These are phyloP conservation scores for Aethes cnicana DNA, from an alignment of 2,888 invertebrate species.

Conservation along the genomic window DNA sequence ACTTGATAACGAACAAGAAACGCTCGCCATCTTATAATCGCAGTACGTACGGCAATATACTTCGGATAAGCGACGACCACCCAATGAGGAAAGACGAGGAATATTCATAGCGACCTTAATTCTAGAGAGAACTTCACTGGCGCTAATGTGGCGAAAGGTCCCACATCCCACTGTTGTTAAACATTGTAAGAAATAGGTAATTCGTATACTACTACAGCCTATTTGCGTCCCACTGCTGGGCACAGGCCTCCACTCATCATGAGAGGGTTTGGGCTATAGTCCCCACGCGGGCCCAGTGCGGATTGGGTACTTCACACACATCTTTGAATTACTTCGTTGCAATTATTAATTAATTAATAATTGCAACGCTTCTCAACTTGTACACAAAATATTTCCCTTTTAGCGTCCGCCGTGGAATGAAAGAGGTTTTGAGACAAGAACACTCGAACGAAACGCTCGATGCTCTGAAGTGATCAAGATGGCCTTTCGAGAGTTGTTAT, in stretches of 20 bases:
- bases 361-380: neutral
- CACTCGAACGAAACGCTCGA: constrained; percentile 36
- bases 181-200: too few relatives aligned
- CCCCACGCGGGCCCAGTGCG: too few relatives aligned
- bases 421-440: constrained; percentile 37
- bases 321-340: too few relatives aligned
- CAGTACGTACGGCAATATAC: neutral
- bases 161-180: too few relatives aligned
- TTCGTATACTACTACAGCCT: too few relatives aligned
- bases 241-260: too few relatives aligned
- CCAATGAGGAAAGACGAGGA: constrained; percentile 13
- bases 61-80: constrained; percentile 1
- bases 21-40: constrained; percentile 6
- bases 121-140: constrained; percentile 11
- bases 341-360: too few relatives aligned
- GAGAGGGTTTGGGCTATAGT: too few relatives aligned
- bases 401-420: neutral
- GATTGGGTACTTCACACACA: too few relatives aligned
- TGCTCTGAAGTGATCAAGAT: constrained; percentile 36
- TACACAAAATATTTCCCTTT: neutral
- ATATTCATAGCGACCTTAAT: neutral
- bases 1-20: constrained; percentile 9
- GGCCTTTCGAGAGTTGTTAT: constrained; percentile 34
- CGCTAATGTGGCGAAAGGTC: constrained; percentile 10
- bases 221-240: too few relatives aligned